Base-by-base conservation (phyloP, 2,797 vertebrate species). In the Myotis findleyi region DNA sequence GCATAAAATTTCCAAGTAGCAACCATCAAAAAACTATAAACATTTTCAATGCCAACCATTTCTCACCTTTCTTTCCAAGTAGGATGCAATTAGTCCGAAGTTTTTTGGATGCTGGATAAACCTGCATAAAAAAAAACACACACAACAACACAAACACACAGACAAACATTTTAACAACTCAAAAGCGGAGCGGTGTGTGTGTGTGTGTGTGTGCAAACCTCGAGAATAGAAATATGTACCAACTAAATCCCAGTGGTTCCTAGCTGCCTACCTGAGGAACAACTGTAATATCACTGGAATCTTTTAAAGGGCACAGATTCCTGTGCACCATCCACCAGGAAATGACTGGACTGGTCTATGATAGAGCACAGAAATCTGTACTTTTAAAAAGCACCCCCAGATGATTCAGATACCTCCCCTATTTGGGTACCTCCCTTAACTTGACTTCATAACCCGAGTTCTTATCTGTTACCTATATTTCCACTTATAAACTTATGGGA, bases 21-120 rank as follows among this genome's bases (percentile, higher is more conserved):
- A 83, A 55, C 3, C 23, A 71, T 30, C 17, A 85, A 25, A 96
- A 96, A 87, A n/a, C 33, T 87, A 86, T 68, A 69, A 80, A 91
- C 30, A 87, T 38, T 93, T 33, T 77, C 55, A 88, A 17, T 30
- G 44, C 14, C 66, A 97, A 80, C 6, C 33, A 87, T n/a, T 38
- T 96, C 98, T 99, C 98, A 99, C 99, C 99, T 99, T 99, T 98
- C 99, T 99, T 98, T 99, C 99, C 90, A 99, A 98, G 98, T 99
- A 99, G n/a, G 99, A 99, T 93, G 99, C 99, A 97, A 99, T 99
- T 89, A 99, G 98, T 96, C 99, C 99, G 98, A 99, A 99, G 98
- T 99, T 99, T 98, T 99, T 99, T 90, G 99, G 99, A 98, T 99
- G 99, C 90, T 99, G 99, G 94, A 99, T 99, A 98, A 99, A 99